Evolutionary conservation across 1,140 invertebrate species (phyloP).

Genomic region (Bombus ignitus): DNA sequence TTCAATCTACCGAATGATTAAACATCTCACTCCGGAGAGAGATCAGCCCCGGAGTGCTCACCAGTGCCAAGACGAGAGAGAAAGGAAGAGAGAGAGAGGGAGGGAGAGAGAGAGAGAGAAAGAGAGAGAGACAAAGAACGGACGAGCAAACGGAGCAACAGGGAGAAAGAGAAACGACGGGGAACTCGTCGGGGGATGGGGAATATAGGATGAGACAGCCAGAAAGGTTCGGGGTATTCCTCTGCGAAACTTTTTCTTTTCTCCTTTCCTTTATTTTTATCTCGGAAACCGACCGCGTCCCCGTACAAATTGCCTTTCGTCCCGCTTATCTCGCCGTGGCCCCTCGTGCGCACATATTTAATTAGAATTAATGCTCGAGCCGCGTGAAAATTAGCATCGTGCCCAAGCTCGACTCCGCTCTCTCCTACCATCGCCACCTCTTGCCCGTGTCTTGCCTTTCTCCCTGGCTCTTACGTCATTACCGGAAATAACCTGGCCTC

Average conservation of each 20-base stretch:
- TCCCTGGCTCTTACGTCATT: constrained; percentile 58
- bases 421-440: background rate
- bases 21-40: constrained; percentile 70
- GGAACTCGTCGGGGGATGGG: constrained; percentile 12
- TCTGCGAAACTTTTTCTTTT: constrained; percentile 61
- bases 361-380: constrained; percentile 71
- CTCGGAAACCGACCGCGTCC: constrained; percentile 66
- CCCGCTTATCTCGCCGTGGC: constrained; percentile 67
- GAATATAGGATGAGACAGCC: constrained; percentile 34
- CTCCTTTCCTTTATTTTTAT: constrained; percentile 61
- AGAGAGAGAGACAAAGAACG: background rate
- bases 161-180: constrained; percentile 18
- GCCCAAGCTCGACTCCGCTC: constrained; percentile 20
- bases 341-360: constrained; percentile 71
- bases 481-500: constrained; percentile 65
- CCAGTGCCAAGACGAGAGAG: background rate
- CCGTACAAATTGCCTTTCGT: constrained; percentile 72
- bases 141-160: background rate
- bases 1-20: constrained; percentile 77
- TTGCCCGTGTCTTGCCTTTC: background rate
- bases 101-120: no score
- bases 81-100: background rate
- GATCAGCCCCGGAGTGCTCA: constrained; percentile 38
- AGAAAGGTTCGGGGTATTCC: constrained; percentile 52
- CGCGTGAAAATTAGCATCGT: constrained; percentile 72